phyloP scores from a whole-genome alignment of 2,888 invertebrate genomes.

The Morpho deidamia region DNA sequence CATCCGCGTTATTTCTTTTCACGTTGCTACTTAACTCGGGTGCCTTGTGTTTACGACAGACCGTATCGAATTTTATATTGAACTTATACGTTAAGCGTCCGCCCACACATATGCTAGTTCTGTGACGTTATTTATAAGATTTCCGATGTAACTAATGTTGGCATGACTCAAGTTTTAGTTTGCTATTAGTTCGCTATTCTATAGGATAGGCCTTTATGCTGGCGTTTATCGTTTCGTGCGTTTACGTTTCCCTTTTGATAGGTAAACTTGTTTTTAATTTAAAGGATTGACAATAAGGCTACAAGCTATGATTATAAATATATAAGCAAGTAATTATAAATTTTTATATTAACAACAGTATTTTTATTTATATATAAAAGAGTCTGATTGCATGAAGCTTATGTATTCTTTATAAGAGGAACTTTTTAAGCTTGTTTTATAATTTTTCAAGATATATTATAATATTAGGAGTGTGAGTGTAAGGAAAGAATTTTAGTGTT shows the following conservation, averaged over 20 bases:
- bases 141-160: constrained; percentile 13
- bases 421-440: no score
- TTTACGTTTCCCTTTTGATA: not conserved
- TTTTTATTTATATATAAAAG: no score
- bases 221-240: constrained; percentile 3
- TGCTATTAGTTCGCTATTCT: constrained; percentile 8
- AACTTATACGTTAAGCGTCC: constrained; percentile 21
- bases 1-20: constrained; percentile 52
- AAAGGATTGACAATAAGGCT: no score
- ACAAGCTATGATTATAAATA: no score
- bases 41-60: constrained; percentile 42
- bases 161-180: not conserved
- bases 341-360: no score
- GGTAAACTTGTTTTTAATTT: not conserved
- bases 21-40: constrained; percentile 43
- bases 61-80: constrained; percentile 41
- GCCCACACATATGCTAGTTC: constrained; percentile 20
- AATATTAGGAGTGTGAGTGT: no score
- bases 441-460: no score
- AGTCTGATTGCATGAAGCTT: no score
- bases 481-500: not conserved
- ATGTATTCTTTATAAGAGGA: no score
- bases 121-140: constrained; percentile 16
- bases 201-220: not conserved
- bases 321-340: no score